Evolutionary conservation across 2,113 vertebrate species (phyloP), one percentile per base, ranked within the genome.

Genomic region (Thomomys bottae): DNA sequence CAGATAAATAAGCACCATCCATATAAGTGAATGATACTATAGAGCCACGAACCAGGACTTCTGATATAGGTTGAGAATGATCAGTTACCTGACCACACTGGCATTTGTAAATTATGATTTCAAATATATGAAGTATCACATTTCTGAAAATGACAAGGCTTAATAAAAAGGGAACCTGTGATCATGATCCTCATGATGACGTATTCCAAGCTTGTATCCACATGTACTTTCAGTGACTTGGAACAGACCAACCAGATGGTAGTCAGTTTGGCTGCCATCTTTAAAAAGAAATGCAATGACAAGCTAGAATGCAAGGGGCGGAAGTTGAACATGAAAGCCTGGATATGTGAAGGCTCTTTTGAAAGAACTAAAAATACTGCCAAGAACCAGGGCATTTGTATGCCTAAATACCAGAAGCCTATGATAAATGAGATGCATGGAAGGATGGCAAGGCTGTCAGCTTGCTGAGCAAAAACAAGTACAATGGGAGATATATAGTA

Each of bases 241-340:
- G 81, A 84, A 84, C 72, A n/a, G 11, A 72, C n/a, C 67, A 36
- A 1, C 67, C 10, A 45, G 40, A 72, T 66, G 40, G 61, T 28
- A 21, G 76, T 84, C 88, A 73, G 38, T 86, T 75, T 36, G 42
- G 71, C 73, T 57, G 32, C 28, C 66, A 40, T 86, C 67, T 86
- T 73, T 84, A 75, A 93, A 86, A 87, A 88, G 73, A 88, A 92
- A 70, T 54, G 8, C 75, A 66, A n/a, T 34, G 49, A 84, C 30
- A 61, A 54, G 8, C 26, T 89, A 17, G 36, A 63, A 40, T 87
- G 32, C 64, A 36, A 81, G 59, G 38, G 91, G 34, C 61, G 18
- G 71, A 76, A 36, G 34, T 49, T 73, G 6, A 76, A 3, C 42
- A 11, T 20, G n/a, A 80, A 21, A 28, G 57, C 23, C 54, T 72